These are phyloP conservation scores for Schrankia costaestrigalis DNA, from an alignment of 2,888 invertebrate species.

Conservation along the genomic window DNA sequence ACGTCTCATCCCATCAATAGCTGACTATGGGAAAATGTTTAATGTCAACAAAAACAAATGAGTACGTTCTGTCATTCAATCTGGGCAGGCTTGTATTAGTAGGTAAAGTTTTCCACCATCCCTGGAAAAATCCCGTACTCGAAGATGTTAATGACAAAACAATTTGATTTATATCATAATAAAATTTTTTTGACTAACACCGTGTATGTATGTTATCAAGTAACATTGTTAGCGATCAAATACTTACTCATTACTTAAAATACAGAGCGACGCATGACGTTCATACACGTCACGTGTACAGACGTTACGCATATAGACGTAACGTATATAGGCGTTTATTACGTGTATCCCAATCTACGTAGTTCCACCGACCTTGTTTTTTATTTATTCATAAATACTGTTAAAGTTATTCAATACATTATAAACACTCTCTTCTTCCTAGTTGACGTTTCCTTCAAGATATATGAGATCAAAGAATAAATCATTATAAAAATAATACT, in stretches of 20 bases:
- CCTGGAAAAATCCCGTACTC: not conserved
- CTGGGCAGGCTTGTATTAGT: too few species aligned
- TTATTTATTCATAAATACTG: slow-evolving; percentile 23
- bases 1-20: too few species aligned
- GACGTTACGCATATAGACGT: too few species aligned
- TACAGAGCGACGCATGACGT: too few species aligned
- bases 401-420: slow-evolving; percentile 8
- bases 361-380: slow-evolving; percentile 17
- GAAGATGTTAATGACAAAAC: too few species aligned
- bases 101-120: too few species aligned
- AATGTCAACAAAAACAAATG: too few species aligned
- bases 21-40: too few species aligned
- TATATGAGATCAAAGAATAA: slow-evolving; percentile 17
- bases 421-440: slow-evolving; percentile 8
- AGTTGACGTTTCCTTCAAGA: slow-evolving; percentile 8
- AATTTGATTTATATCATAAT: slow-evolving; percentile 3
- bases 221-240: slow-evolving; percentile 7
- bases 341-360: slow-evolving; percentile 22
- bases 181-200: slow-evolving; percentile 1
- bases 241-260: slow-evolving; percentile 17
- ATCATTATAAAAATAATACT: slow-evolving; percentile 6
- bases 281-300: slow-evolving; percentile 22
- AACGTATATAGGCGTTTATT: slow-evolving; percentile 21
- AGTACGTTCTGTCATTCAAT: too few species aligned
- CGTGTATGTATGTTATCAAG: slow-evolving; percentile 1